A percentile compares a stretch with the other conserved stretches of the same genome.
These are phyloP conservation scores for Cephonodes hylas DNA, from an alignment of 2,888 invertebrate species.

Conservation along the genomic window DNA sequence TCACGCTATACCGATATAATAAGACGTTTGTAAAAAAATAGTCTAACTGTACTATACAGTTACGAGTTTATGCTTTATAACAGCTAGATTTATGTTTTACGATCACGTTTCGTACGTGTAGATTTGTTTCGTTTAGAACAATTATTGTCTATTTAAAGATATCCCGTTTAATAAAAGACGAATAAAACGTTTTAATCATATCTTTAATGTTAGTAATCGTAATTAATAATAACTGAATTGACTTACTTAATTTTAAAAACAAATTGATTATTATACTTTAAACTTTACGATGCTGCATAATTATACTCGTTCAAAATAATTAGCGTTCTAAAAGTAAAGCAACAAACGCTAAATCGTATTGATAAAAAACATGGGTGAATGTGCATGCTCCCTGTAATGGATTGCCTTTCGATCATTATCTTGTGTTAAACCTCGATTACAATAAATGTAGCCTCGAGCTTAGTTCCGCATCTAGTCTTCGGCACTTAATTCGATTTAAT, in stretches of 20 bases:
- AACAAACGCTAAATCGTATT: neutral
- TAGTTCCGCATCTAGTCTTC: conserved; percentile 54
- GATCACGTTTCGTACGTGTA: too few species aligned
- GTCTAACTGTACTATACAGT: neutral
- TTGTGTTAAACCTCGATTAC: conserved; percentile 45
- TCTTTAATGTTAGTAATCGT: too few species aligned
- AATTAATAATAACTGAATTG: too few species aligned
- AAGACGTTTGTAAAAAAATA: neutral
- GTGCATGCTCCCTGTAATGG: conserved; percentile 35
- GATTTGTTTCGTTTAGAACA: too few species aligned
- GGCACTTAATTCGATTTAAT: conserved; percentile 26
- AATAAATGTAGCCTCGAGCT: conserved; percentile 48
- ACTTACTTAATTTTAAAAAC: too few species aligned
- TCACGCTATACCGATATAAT: neutral
- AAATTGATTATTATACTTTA: too few species aligned
- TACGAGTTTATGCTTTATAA: neutral
- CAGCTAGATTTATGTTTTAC: neutral
- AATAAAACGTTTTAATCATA: too few species aligned
- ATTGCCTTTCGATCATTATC: conserved; percentile 56
- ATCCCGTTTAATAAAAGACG: too few species aligned
- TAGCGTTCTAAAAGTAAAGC: too few species aligned
- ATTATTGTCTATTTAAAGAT: too few species aligned
- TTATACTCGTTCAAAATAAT: too few species aligned
- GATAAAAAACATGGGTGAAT: neutral
- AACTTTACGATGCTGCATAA: too few species aligned